phyloP scores from a whole-genome alignment of 2,797 vertebrate genomes.

The Acanthis flammea region DNA sequence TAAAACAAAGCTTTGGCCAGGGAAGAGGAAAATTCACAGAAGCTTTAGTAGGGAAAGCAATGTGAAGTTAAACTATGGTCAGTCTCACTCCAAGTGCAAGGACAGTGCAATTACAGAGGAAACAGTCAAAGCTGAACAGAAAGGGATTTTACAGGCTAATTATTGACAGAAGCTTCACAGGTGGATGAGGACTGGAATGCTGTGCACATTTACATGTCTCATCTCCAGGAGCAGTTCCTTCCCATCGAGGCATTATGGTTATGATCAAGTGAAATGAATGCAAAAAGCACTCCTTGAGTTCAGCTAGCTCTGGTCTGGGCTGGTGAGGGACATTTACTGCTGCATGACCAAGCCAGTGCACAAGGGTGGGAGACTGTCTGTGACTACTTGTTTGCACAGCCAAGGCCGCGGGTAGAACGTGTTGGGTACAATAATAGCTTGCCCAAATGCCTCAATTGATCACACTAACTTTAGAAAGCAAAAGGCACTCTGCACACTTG shows the following conservation, averaged over 20 bases:
- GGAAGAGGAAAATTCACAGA: neutral
- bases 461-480: slow-evolving; percentile 15
- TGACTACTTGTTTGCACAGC: neutral
- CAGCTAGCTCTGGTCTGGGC: neutral
- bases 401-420: neutral
- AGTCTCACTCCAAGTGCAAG: neutral
- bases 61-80: neutral
- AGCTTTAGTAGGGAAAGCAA: neutral
- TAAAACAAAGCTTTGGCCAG: neutral
- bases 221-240: neutral
- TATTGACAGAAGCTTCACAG: neutral
- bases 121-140: neutral
- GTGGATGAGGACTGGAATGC: neutral
- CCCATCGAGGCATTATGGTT: neutral
- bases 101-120: neutral
- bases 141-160: neutral
- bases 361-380: fast-evolving
- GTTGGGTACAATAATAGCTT: neutral
- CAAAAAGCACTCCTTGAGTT: neutral
- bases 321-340: neutral
- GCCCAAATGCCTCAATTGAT: neutral
- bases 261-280: neutral
- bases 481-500: neutral
- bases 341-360: neutral
- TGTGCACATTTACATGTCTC: neutral